Conservation (phyloP, 2,797 vertebrate genomes). For the Mergus octosetaceus region DNA sequence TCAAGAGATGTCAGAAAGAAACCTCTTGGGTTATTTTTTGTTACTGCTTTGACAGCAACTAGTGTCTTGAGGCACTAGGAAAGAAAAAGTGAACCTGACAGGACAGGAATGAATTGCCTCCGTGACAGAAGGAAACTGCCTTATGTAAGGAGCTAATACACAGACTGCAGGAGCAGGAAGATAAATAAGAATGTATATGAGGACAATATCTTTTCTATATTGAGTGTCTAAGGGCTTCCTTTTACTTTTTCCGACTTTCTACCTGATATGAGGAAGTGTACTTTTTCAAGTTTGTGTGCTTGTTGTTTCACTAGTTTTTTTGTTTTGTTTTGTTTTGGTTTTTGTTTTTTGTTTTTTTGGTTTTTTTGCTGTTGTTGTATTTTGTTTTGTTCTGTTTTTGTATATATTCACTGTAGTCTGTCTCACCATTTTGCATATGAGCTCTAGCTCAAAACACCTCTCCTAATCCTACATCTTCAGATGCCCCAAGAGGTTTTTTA, state of each 20-base stretch:
- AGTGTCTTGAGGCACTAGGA: slow-evolving; percentile 41
- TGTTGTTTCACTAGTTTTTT: neutral
- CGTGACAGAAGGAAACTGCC: slow-evolving; percentile 20
- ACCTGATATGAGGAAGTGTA: neutral
- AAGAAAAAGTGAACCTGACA: slow-evolving; percentile 48
- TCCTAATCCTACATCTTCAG: neutral
- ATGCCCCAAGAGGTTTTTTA: neutral
- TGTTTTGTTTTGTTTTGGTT: neutral
- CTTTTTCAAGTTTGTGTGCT: neutral
- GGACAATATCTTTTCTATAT: slow-evolving; percentile 19
- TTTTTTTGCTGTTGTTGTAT: too few species aligned
- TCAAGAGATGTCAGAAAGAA: slow-evolving; percentile 48
- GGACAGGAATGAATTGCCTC: slow-evolving; percentile 43
- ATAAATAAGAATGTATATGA: slow-evolving; percentile 37
- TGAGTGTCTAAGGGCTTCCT: slow-evolving; percentile 2
- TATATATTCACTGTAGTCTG: neutral
- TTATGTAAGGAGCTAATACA: slow-evolving; percentile 8
- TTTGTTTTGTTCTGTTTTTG: neutral
- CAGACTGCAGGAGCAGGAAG: neutral
- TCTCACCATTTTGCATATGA: slow-evolving; percentile 4
- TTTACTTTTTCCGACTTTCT: neutral
- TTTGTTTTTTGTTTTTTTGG: too few species aligned
- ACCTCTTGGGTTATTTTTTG: slow-evolving; percentile 62
- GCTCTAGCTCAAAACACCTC: neutral
- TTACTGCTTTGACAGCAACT: slow-evolving; percentile 58